Conservation (phyloP, 2,888 invertebrate genomes). For the Andrena hattorfiana region DNA sequence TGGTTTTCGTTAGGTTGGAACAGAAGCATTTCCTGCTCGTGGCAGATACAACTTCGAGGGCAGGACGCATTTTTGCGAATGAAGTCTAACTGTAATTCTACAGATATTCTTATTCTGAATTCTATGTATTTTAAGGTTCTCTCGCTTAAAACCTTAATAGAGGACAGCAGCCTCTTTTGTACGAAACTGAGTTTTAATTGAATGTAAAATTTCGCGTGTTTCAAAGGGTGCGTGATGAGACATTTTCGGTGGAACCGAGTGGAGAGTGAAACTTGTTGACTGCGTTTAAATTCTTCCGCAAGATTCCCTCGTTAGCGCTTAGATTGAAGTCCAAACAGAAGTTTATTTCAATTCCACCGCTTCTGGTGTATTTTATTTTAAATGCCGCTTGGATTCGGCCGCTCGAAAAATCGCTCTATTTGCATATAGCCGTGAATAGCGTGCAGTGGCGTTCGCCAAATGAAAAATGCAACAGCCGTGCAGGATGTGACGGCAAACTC, state of each 20-base stretch:
- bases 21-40: background rate
- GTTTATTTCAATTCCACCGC: background rate
- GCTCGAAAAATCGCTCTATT: constrained; percentile 26
- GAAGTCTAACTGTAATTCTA: too few species aligned
- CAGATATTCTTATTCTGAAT: too few species aligned
- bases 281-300: background rate
- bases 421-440: constrained; percentile 21
- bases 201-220: background rate
- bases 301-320: background rate
- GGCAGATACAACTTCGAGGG: too few species aligned
- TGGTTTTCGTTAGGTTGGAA: background rate
- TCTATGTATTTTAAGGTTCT: too few species aligned
- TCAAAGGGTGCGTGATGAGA: background rate
- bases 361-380: constrained; percentile 1
- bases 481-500: constrained; percentile 63
- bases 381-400: constrained; percentile 18
- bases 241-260: background rate
- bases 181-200: too few species aligned
- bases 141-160: background rate
- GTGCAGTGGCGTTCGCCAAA: constrained; percentile 35
- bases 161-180: background rate
- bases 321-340: background rate
- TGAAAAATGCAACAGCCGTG: constrained; percentile 66
- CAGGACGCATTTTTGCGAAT: too few species aligned
- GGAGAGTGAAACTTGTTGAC: background rate